Evolutionary conservation across 1,140 invertebrate genomes (phyloP).

Genomic region (Hesperophylax magnus): DNA sequence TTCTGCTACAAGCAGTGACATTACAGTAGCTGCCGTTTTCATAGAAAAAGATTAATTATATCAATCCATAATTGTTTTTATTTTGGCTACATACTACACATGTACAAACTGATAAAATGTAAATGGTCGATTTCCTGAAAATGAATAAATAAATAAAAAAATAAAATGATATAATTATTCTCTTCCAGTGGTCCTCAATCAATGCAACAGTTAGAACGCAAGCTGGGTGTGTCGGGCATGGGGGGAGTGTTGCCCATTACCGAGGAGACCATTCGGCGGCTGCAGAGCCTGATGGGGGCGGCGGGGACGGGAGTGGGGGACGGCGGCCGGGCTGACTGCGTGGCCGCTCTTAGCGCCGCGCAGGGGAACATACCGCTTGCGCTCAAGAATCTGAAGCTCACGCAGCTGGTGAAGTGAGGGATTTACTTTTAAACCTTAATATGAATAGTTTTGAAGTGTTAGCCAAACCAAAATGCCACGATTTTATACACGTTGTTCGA

Average conservation of each 20-base stretch:
- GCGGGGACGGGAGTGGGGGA: conserved; percentile 20
- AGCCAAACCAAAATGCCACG: no score
- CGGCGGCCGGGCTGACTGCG: conserved; percentile 38
- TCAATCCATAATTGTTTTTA: no score
- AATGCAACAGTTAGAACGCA: conserved; percentile 52
- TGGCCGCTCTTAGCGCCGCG: conserved; percentile 34
- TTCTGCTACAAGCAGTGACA: no score
- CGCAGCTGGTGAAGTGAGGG: conserved; percentile 49
- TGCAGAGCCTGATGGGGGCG: conserved; percentile 42
- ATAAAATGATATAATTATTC: neutral
- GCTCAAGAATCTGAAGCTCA: conserved; percentile 46
- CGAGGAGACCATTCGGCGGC: conserved; percentile 47
- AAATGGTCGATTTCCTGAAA: no score
- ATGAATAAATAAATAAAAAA: no score
- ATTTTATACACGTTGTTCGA: no score
- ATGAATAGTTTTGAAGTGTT: no score
- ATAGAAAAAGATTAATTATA: no score
- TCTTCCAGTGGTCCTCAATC: conserved; percentile 49
- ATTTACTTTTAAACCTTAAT: neutral
- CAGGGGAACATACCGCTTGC: conserved; percentile 44
- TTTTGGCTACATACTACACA: no score
- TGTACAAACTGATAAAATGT: no score
- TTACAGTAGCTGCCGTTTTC: no score
- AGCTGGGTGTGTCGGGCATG: conserved; percentile 49
- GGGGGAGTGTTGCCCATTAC: conserved; percentile 49